Base-by-base conservation (phyloP, 2,888 invertebrate genomes). In the Coelogynopora nodosa region DNA sequence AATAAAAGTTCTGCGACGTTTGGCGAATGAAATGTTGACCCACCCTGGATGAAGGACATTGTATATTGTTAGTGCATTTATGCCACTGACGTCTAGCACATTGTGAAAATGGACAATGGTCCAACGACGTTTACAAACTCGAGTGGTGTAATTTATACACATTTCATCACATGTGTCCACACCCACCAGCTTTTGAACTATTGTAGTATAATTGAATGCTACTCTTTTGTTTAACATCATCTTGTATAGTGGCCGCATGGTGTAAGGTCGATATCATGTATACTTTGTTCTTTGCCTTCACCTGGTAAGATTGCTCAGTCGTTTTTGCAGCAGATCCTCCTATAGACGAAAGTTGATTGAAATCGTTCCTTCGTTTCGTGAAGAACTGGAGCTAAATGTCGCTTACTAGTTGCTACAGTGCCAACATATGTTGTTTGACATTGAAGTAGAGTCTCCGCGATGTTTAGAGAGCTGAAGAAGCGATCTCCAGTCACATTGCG, bases 11-110 rank as follows among this genome's bases (percentile, higher is more conserved):
- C 23, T 74, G 74, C 74, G 74, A 74, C 74, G 74, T 74, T 74
- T 74, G 27, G 18, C 74, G 74, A 74, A 2, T 74, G 74, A 74
- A 74, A 74, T 74, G 74, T 74, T 74, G 27, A 74, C 74, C 74
- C 74, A 74, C 74, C 23, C 74, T 49, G 74, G 74, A 74, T 74
- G 74, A 74, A 13, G 74, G 74, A 74, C 18, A 74, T 74, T 74
- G 27, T 74, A 74, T 74, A 74, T 74, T 74, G 74, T 74, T 74
- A 74, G 74, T 74, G 74, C 74, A 74, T 74, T 74, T 74, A 74
- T 74, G 74, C 74, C 74, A 74, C 74, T 23, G 74, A 74, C 74
- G 74, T 74, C 74, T 10, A 74, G 74, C 74, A 74, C 23, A 26
- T 74, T 74, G 74, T 5, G 74, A 74, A 74, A 74, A 74, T 74